Base-by-base conservation (phyloP, 1,140 invertebrate genomes). In the Zaprionus lachaisei region DNA sequence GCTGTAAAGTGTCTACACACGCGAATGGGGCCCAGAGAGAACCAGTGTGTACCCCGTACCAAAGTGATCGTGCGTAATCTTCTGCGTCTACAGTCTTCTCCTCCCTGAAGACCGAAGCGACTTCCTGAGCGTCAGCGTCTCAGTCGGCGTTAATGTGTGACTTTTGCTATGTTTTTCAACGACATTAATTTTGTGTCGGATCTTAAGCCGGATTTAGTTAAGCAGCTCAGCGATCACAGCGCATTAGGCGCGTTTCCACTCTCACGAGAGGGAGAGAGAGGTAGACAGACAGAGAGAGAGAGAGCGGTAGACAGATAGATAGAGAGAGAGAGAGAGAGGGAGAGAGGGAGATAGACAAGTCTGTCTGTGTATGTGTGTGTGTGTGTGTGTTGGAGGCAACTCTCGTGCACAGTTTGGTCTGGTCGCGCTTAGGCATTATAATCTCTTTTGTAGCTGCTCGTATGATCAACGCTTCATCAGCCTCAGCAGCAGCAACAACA, bases 131-230 rank as follows among this genome's bases (percentile, higher is more conserved):
- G 69, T 69, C 72, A 56, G 34, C 57, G 63, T 72, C 73, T 80
- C 68, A 67, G 73, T 81, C 79, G 58, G 79, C 83, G 90, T 83
- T 91, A 91, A 91, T 91, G 90, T 91, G 90, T 91, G 90, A 91
- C 90, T 91, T 92, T 91, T 91, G 90, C 91, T 92, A 80, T 92
- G 84, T 91, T 82, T 87, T 83, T 89, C 90, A 92, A 90, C 90
- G 90, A 92, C 90, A 92, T 92, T 91, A 91, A 91, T 91, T 91
- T 91, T 83, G 84, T 91, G 89, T 89, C 89, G 89, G 89, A 82
- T 85, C 81, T 90, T 91, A 92, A 92, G 90, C 90, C 90, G 90
- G 90, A 92, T 92, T 92, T 92, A 92, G 90, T 92, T 92, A 92
- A 92, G 90, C 90, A 90, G 90, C 85, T 92, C 90, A 92, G 75